phyloP scores from a whole-genome alignment of 2,888 invertebrate genomes.

The Aplocera efformata region DNA sequence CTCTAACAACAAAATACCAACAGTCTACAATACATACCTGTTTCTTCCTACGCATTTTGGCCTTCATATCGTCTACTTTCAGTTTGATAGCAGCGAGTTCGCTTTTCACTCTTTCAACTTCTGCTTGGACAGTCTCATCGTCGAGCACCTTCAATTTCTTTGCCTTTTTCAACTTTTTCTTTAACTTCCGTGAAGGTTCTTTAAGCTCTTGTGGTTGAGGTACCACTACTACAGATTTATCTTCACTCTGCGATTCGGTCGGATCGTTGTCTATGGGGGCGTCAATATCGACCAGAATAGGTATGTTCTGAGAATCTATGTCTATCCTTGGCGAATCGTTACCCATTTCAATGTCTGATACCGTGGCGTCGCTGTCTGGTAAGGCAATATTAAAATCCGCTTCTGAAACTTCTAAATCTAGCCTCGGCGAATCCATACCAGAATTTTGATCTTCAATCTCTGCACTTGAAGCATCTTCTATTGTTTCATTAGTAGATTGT shows the following conservation, averaged over 20 bases:
- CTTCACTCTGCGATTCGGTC: background rate
- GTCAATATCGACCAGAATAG: slow-evolving; percentile 17
- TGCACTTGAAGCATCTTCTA: background rate
- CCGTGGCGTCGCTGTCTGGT: slow-evolving; percentile 14
- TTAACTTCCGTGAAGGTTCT: background rate
- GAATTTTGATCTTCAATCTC: slow-evolving; percentile 9
- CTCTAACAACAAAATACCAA: slow-evolving; percentile 1
- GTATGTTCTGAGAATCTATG: slow-evolving; percentile 12
- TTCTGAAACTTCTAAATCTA: slow-evolving; percentile 9
- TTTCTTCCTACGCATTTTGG: slow-evolving; percentile 31
- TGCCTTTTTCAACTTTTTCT: slow-evolving; percentile 3
- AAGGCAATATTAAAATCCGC: slow-evolving; percentile 9
- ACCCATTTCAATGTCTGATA: slow-evolving; percentile 19
- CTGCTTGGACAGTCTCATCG: background rate
- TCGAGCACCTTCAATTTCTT: slow-evolving; percentile 5
- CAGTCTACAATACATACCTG: slow-evolving; percentile 10
- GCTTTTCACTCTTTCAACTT: slow-evolving; percentile 55
- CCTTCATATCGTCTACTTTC: slow-evolving; percentile 53
- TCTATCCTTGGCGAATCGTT: slow-evolving; percentile 14
- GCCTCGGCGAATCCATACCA: slow-evolving; percentile 31
- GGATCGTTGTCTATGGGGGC: slow-evolving; percentile 14
- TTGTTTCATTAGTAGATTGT: slow-evolving; percentile 4
- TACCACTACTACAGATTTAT: slow-evolving; percentile 20
- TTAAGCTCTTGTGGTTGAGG: background rate
- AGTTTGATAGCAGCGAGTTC: slow-evolving; percentile 64